Evolutionary conservation across 2,797 vertebrate genomes (phyloP).

Genomic region (Myotis planiceps): DNA sequence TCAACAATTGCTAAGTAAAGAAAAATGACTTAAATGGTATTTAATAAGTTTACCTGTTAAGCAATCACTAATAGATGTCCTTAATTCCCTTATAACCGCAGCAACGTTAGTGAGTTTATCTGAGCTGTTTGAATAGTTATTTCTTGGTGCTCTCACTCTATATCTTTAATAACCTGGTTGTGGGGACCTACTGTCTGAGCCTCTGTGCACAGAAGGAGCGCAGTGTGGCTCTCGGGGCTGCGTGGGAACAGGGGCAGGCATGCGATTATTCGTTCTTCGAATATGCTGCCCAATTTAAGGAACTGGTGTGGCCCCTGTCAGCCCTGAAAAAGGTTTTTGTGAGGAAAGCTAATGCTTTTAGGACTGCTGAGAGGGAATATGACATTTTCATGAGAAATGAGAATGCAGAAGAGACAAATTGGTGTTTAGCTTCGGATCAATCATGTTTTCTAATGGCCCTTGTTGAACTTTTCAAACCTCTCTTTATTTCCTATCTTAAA

Average conservation of each 20-base stretch:
- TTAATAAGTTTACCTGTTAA: slow-evolving; percentile 80
- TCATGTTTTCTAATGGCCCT: slow-evolving; percentile 13
- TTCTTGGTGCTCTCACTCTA: neutral
- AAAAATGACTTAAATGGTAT: slow-evolving; percentile 76
- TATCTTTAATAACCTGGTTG: slow-evolving; percentile 50
- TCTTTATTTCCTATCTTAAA: slow-evolving; percentile 44
- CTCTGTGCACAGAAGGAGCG: neutral
- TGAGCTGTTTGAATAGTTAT: slow-evolving; percentile 6
- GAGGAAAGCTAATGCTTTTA: slow-evolving; percentile 48
- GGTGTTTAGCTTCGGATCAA: slow-evolving; percentile 27
- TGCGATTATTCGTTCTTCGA: slow-evolving; percentile 38
- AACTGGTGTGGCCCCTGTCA: slow-evolving; percentile 14
- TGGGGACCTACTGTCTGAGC: neutral
- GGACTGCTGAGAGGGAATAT: neutral
- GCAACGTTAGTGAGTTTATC: slow-evolving; percentile 40
- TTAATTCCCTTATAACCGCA: slow-evolving; percentile 55
- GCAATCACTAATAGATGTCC: slow-evolving; percentile 53
- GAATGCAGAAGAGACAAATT: neutral
- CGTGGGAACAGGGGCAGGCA: neutral
- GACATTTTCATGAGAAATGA: neutral
- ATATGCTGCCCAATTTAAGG: neutral
- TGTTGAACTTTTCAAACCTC: slow-evolving; percentile 40
- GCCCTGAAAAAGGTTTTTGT: neutral
- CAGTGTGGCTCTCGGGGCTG: neutral
- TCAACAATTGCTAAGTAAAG: slow-evolving; percentile 76